Percentiles rank a stretch among this genome's conserved stretches.
These are phyloP conservation scores for Zalophus californianus DNA, from an alignment of 2,797 vertebrate genomes.

Conservation along the genomic window DNA sequence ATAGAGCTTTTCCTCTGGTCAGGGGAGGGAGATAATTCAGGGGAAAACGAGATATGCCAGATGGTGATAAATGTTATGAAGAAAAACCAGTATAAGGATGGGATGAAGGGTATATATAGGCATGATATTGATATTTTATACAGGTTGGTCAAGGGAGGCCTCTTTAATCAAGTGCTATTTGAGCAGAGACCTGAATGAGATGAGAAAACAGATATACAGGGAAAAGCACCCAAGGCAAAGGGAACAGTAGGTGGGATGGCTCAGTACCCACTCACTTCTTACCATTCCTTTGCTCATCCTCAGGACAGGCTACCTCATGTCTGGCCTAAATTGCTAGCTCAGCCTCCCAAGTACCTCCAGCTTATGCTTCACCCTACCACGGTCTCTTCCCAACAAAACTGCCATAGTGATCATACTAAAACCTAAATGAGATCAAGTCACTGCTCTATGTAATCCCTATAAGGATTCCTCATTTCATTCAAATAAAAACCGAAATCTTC, in stretches of 20 bases:
- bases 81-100: background rate
- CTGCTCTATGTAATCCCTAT: background rate
- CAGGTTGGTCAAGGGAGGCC: background rate
- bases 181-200: background rate
- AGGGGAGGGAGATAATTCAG: background rate
- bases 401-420: background rate
- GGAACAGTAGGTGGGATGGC: background rate
- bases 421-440: background rate
- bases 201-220: background rate
- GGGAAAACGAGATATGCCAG: background rate
- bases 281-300: background rate
- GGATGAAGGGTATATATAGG: background rate
- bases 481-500: background rate
- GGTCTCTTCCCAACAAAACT: background rate
- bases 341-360: background rate
- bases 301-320: background rate
- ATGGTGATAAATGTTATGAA: background rate
- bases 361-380: background rate
- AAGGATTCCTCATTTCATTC: background rate
- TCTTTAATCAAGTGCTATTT: background rate
- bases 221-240: background rate
- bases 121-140: background rate
- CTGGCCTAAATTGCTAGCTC: background rate
- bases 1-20: background rate
- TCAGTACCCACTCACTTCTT: background rate